Percentiles rank a stretch among this genome's conserved stretches.
These are phyloP conservation scores for Callimorpha dominula DNA, from an alignment of 2,888 invertebrate genomes.

Conservation along the genomic window DNA sequence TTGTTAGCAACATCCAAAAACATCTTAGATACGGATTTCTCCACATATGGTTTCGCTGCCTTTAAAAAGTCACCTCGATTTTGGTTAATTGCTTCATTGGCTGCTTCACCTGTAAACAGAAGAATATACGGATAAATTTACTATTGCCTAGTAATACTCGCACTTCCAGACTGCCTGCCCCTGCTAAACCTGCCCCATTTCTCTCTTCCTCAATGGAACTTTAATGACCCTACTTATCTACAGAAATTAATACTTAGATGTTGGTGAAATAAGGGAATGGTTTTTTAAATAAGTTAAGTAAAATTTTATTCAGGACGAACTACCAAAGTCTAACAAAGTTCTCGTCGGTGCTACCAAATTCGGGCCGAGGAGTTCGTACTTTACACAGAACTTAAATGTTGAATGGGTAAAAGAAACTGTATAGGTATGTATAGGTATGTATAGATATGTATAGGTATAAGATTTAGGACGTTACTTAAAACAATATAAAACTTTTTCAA, in stretches of 20 bases:
- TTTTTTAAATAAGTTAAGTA: too few species aligned
- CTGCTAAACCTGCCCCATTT: not conserved
- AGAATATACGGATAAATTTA: not conserved
- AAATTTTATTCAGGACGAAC: too few species aligned
- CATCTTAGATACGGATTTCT: conserved; percentile 82
- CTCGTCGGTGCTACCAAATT: not conserved
- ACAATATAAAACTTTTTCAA: too few species aligned
- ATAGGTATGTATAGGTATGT: too few species aligned
- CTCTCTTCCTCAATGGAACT: not conserved
- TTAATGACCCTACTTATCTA: not conserved
- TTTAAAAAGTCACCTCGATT: conserved; percentile 87
- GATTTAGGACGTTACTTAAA: too few species aligned
- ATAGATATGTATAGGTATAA: too few species aligned
- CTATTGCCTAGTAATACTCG: not conserved
- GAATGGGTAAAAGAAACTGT: too few species aligned
- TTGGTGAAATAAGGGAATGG: not conserved
- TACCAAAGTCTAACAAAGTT: not conserved
- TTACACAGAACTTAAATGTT: not conserved
- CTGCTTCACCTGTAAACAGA: conserved; percentile 75
- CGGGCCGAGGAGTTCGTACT: not conserved
- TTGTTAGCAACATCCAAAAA: conserved; percentile 85
- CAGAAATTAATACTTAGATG: not conserved
- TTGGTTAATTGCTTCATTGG: conserved; percentile 87
- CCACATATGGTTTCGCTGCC: conserved; percentile 86
- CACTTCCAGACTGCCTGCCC: not conserved